Base-by-base conservation (phyloP, 1,140 invertebrate species). In the Leguminivora glycinivorella region DNA sequence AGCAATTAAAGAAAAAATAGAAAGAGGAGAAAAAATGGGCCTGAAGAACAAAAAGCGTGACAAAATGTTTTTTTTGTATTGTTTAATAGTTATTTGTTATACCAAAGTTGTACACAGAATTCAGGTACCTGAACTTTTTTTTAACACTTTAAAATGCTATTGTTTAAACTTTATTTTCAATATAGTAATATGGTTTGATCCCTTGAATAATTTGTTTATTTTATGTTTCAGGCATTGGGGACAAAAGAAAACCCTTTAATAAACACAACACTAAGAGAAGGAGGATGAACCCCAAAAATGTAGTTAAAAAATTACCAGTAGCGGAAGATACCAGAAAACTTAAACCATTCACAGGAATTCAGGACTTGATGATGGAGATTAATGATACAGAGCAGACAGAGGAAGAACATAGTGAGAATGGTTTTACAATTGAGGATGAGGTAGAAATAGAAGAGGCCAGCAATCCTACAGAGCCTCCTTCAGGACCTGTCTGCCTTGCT, bases 21-120 rank as follows among this genome's bases (percentile, higher is more conserved):
- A 94, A 75, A 93, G 95, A 68, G 95, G 95, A 25, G 95, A 96
- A 92, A 93, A 94, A 78, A 93, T 95, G 86, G 92, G 79, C 77
- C 87, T 82, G 56, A 91, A 79, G 91, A 92, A 43, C 79, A 67
- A 72, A 56, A 75, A n/a, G 69, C 67, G 17, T 68, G 22, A 76
- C 4, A 75, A 31, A 22, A 66, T n/a, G n/a, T n/a, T n/a, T n/a
- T n/a, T n/a, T n/a, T n/a, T n/a, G n/a, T n/a, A n/a, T n/a, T n/a
- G n/a, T n/a, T n/a, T n/a, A n/a, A n/a, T n/a, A n/a, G n/a, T n/a
- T n/a, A n/a, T n/a, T n/a, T n/a, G n/a, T n/a, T n/a, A n/a, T n/a
- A n/a, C n/a, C n/a, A n/a, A n/a, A n/a, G n/a, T n/a, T n/a, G n/a
- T n/a, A n/a, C n/a, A 56, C 60, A 79, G 81, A 82, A 82, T 83